Conservation (phyloP, 53 echinoderm and acorn worm genomes). For the Echinometra lucunter region DNA sequence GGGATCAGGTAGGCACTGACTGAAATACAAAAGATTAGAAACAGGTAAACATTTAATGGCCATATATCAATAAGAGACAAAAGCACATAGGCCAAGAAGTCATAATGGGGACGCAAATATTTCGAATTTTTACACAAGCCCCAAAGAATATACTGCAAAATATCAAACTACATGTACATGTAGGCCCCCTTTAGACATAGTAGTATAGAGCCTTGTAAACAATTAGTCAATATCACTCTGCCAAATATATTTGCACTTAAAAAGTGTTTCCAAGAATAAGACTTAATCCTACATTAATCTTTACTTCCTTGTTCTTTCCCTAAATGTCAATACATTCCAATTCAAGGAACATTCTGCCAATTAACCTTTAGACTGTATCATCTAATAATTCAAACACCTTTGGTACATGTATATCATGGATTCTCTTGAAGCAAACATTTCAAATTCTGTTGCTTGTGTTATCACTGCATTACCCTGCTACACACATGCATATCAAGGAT, state of each 20-base stretch:
- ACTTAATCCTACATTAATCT: background rate
- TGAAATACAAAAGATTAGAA: background rate
- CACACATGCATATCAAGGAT: background rate
- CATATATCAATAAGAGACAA: too few species aligned
- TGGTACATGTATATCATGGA: background rate
- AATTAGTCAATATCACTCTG: too few species aligned
- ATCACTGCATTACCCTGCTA: background rate
- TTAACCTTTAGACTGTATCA: background rate
- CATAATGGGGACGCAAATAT: too few species aligned
- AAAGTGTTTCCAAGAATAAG: background rate
- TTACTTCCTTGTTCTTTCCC: too few species aligned
- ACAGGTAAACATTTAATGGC: too few species aligned
- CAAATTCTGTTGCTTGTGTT: background rate
- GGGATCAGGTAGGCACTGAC: slow-evolving; percentile 19
- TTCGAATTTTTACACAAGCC: too few species aligned
- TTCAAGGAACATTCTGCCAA: background rate
- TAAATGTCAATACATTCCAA: background rate
- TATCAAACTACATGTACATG: too few species aligned
- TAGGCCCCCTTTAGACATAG: too few species aligned
- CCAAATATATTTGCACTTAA: too few species aligned
- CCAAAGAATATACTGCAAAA: too few species aligned
- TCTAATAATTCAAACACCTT: background rate
- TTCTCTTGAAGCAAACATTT: background rate
- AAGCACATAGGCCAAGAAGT: too few species aligned
- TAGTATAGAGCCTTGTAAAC: too few species aligned